Base-by-base conservation (phyloP, 2,888 invertebrate genomes). In the Bibio marci region DNA sequence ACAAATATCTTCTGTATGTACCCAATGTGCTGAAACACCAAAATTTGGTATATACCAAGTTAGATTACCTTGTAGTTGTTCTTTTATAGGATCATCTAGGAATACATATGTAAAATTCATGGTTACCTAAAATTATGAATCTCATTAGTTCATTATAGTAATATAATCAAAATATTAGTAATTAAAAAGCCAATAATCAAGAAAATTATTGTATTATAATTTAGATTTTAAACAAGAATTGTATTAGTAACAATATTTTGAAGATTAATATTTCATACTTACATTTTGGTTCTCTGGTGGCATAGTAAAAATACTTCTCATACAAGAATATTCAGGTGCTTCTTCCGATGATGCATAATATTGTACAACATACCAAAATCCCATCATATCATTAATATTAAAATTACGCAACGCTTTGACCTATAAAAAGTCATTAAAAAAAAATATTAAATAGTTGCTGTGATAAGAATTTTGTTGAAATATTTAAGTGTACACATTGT, bases 101-200 rank as follows among this genome's bases (percentile, higher is more conserved):
- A 80, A 88, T 40, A 80, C 80, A 56, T 86, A 88, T 2, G 82
- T 85, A 59, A 87, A 85, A 61, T 86, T 83, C 86, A 88, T 86
- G 1, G 80, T 82, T 35, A 85, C 76, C 50, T 80, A 73, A 10
- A 71, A 36, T 17, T 8, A n/a, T n/a, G n/a, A n/a, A n/a, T n/a
- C n/a, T n/a, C n/a, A n/a, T n/a, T n/a, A n/a, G n/a, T n/a, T n/a
- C n/a, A n/a, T n/a, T n/a, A n/a, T n/a, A n/a, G n/a, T n/a, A n/a
- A n/a, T n/a, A n/a, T n/a, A n/a, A n/a, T n/a, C n/a, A n/a, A n/a
- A n/a, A n/a, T n/a, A n/a, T n/a, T n/a, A n/a, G n/a, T n/a, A n/a
- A n/a, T n/a, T n/a, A n/a, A n/a, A n/a, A n/a, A n/a, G n/a, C n/a
- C n/a, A n/a, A n/a, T n/a, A n/a, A n/a, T n/a, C n/a, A n/a, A n/a